Percentiles rank a stretch among this genome's conserved stretches.
phyloP scores from a whole-genome alignment of 1,140 invertebrate species.

The Brachystomella parvula region DNA sequence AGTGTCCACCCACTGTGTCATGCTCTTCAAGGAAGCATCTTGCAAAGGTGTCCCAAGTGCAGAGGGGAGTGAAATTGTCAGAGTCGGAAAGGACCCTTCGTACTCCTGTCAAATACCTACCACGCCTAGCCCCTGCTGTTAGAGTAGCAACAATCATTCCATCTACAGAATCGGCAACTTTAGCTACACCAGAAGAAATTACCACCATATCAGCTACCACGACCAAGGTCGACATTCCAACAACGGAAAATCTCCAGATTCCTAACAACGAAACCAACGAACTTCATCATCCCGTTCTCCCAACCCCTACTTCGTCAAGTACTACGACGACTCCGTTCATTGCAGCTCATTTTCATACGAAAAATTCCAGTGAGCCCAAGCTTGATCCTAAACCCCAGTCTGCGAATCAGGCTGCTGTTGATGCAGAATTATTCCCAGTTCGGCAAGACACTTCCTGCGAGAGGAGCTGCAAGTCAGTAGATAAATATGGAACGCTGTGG shows the following conservation, averaged over 20 bases:
- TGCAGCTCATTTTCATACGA: neutral
- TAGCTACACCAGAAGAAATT: neutral
- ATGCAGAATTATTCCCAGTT: too few species aligned
- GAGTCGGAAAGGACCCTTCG: neutral
- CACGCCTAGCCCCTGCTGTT: too few species aligned
- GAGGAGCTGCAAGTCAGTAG: neutral
- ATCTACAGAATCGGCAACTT: neutral
- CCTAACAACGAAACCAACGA: neutral
- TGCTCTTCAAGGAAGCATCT: neutral
- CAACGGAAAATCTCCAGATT: neutral
- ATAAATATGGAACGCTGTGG: neutral
- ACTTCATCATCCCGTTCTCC: neutral
- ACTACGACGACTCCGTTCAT: neutral
- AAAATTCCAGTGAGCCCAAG: neutral
- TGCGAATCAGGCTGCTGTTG: too few species aligned
- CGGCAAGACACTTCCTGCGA: too few species aligned
- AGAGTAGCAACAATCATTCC: neutral
- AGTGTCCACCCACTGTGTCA: neutral
- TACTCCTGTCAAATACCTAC: neutral
- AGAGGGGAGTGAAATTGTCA: neutral
- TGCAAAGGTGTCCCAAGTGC: neutral
- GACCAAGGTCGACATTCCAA: neutral
- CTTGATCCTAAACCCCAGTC: neutral
- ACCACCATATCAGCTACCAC: neutral
- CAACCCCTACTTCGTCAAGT: too few species aligned